Evolutionary conservation across 2,797 vertebrate genomes (phyloP).

Genomic region (Ctenopoma kingsleyae): DNA sequence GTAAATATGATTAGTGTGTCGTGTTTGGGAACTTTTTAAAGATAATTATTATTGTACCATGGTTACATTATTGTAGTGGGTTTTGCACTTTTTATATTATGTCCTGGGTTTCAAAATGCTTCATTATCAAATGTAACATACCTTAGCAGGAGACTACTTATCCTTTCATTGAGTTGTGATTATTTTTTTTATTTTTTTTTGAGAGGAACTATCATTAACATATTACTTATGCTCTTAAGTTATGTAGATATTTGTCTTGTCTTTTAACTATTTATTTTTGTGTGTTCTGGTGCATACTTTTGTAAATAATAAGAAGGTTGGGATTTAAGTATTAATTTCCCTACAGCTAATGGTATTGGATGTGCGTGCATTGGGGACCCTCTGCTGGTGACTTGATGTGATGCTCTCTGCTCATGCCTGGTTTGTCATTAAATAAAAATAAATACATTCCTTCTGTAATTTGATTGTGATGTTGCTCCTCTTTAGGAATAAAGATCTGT

Average conservation of each 20-base stretch:
- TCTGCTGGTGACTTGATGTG: conserved; percentile 73
- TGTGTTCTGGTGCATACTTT: conserved; percentile 84
- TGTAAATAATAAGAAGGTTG: conserved; percentile 82
- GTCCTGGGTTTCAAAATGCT: conserved; percentile 27
- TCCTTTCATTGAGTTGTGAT: conserved; percentile 52
- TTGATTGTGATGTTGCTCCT: conserved; percentile 20
- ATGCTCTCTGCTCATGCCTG: conserved; percentile 62
- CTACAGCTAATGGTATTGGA: conserved; percentile 40
- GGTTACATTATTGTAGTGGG: conserved; percentile 16
- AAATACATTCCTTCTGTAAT: conserved; percentile 76
- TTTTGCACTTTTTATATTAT: conserved; percentile 67
- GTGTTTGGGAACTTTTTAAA: conserved; percentile 24
- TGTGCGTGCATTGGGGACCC: conserved; percentile 71
- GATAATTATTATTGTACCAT: conserved; percentile 23
- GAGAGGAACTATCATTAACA: conserved; percentile 56
- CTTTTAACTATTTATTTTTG: conserved; percentile 95
- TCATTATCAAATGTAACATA: conserved; percentile 40
- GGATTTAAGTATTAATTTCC: conserved; percentile 61
- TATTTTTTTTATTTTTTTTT: conserved; percentile 38
- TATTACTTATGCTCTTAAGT: conserved; percentile 62
- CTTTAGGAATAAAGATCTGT: not conserved
- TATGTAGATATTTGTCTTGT: conserved; percentile 80
- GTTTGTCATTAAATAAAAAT: conserved; percentile 76
- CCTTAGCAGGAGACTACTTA: conserved; percentile 42
- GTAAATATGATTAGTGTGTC: conserved; percentile 26